These are phyloP conservation scores for Simalia tracyae DNA, from an alignment of 2,797 vertebrate species.

Conservation along the genomic window DNA sequence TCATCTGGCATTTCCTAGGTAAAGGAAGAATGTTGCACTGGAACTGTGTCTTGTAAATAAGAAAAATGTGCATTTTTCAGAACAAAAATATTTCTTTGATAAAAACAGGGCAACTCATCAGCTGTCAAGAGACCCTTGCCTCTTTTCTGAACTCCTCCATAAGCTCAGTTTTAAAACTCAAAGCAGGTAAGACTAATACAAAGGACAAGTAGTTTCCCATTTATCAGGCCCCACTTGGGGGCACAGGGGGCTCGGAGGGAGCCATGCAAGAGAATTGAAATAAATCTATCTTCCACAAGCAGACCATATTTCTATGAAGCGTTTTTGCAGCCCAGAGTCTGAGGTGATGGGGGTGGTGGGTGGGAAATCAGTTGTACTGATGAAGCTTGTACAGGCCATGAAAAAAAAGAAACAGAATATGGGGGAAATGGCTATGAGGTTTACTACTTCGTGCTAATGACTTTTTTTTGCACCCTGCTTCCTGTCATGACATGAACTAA, in stretches of 20 bases:
- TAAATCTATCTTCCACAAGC: neutral
- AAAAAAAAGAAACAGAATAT: neutral
- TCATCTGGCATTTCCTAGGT: neutral
- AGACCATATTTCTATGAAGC: neutral
- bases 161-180: neutral
- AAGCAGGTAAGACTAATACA: neutral
- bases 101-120: neutral
- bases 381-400: neutral
- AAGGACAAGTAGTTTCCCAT: neutral
- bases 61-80: conserved; percentile 7
- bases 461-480: neutral
- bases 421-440: neutral
- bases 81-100: conserved; percentile 29
- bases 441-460: neutral
- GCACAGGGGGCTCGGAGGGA: neutral
- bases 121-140: neutral
- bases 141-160: neutral
- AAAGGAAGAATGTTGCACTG: conserved; percentile 11
- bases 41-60: conserved; percentile 29
- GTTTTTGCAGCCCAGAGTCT: neutral
- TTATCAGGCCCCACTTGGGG: neutral
- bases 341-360: neutral
- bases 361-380: neutral
- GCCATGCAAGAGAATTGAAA: neutral
- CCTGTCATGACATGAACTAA: neutral